These are phyloP conservation scores for Rhagonycha fulva DNA, from an alignment of 2,888 invertebrate genomes.

Conservation along the genomic window DNA sequence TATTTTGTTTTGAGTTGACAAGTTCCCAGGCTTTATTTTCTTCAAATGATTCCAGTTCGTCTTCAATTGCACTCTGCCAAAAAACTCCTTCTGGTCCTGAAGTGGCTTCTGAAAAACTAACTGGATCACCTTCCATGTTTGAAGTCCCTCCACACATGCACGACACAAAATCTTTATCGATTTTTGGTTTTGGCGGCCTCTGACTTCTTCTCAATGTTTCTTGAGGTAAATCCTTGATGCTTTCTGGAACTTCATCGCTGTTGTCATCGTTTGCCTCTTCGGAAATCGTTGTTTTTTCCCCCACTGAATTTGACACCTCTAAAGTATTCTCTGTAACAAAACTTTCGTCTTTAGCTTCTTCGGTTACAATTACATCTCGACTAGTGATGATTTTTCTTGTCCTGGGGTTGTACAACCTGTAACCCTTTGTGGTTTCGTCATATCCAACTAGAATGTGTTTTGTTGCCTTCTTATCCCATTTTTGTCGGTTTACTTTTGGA, in stretches of 20 bases:
- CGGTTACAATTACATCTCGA: not conserved
- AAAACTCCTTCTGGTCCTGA: not conserved
- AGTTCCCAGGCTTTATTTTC: constrained; percentile 42
- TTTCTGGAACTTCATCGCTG: not conserved
- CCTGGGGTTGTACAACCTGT: not conserved
- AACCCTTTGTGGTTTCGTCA: not conserved
- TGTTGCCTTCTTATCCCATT: constrained; percentile 22
- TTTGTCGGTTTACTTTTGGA: constrained; percentile 26
- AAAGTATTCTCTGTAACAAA: not conserved
- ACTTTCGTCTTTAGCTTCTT: not conserved
- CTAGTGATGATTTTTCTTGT: not conserved
- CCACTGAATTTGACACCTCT: not conserved
- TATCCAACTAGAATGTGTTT: not conserved
- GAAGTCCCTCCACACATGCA: not conserved
- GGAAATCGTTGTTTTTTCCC: not conserved
- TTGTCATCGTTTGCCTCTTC: not conserved
- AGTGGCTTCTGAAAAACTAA: not conserved
- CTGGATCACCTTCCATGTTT: not conserved
- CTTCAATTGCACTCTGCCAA: constrained; percentile 33
- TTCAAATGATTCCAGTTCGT: constrained; percentile 39
- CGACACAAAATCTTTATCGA: not conserved
- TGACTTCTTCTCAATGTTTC: not conserved
- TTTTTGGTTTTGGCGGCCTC: not conserved
- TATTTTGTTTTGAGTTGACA: constrained; percentile 30
- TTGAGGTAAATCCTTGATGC: not conserved